Percentiles rank a stretch among this genome's conserved stretches.
These are phyloP conservation scores for Nyctibius grandis DNA, from an alignment of 2,797 vertebrate species.

Conservation along the genomic window DNA sequence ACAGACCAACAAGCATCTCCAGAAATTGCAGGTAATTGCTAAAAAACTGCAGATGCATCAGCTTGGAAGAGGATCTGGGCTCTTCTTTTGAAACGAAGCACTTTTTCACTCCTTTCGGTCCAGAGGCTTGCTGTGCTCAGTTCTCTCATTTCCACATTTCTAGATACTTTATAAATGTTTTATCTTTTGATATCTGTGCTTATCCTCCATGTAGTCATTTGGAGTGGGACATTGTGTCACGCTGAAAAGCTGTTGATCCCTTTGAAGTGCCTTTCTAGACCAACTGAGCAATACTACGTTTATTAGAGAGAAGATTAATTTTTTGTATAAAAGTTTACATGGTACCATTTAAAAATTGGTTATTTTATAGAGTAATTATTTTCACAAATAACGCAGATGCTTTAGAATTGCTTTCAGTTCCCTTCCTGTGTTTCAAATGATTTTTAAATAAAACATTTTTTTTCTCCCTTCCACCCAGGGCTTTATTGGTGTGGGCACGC, in stretches of 20 bases:
- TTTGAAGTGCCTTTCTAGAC: neutral
- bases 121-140: neutral
- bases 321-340: neutral
- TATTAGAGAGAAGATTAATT: neutral
- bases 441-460: neutral
- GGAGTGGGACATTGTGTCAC: neutral
- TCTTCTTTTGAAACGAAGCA: neutral
- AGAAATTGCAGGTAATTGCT: neutral
- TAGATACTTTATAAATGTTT: neutral
- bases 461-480: neutral
- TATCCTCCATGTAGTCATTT: neutral
- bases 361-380: neutral
- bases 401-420: neutral
- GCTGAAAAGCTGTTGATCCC: neutral
- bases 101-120: neutral
- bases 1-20: neutral
- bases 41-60: rapidly evolving
- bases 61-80: neutral
- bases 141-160: neutral
- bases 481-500: neutral
- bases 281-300: neutral
- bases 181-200: neutral
- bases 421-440: neutral
- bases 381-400: neutral
- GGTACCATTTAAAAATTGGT: neutral